Evolutionary conservation across 2,113 vertebrate species (phyloP).

Genomic region (Clarias magur): DNA sequence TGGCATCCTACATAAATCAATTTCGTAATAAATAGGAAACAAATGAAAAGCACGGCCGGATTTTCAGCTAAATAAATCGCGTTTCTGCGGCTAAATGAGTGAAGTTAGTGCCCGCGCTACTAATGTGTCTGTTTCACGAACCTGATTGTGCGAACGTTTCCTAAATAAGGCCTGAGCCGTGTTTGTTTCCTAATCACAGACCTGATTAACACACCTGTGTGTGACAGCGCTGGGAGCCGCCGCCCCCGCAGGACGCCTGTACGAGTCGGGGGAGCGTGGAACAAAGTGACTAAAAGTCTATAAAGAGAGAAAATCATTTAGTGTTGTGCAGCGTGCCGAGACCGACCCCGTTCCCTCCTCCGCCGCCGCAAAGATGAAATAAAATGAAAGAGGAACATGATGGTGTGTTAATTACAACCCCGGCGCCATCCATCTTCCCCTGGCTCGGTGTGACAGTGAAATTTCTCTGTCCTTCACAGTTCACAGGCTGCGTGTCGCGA

Average conservation of each 20-base stretch:
- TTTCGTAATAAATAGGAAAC: background rate
- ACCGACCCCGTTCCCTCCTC: background rate
- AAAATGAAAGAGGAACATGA: conserved; percentile 4
- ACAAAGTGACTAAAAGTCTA: background rate
- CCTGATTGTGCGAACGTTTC: background rate
- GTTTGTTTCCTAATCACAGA: conserved; percentile 11
- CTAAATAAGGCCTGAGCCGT: background rate
- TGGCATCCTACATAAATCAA: background rate
- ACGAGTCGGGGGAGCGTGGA: background rate
- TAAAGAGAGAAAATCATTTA: conserved; percentile 13
- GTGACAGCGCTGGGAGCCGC: background rate
- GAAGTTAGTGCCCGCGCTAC: background rate
- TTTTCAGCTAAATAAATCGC: background rate
- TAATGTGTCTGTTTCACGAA: background rate
- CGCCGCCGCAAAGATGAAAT: background rate
- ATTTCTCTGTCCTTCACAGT: conserved; percentile 68
- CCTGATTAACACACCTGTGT: background rate
- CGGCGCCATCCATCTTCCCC: conserved; percentile 19
- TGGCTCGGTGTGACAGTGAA: conserved; percentile 60
- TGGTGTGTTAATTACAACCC: conserved; percentile 44
- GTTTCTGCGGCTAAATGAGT: background rate
- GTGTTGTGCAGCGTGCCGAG: background rate
- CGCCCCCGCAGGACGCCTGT: background rate
- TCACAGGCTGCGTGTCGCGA: conserved; percentile 54
- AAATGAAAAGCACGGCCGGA: background rate